A percentile compares a stretch with the other conserved stretches of the same genome.
Conservation (phyloP, 1,140 invertebrate genomes). For the Ostrea edulis region DNA sequence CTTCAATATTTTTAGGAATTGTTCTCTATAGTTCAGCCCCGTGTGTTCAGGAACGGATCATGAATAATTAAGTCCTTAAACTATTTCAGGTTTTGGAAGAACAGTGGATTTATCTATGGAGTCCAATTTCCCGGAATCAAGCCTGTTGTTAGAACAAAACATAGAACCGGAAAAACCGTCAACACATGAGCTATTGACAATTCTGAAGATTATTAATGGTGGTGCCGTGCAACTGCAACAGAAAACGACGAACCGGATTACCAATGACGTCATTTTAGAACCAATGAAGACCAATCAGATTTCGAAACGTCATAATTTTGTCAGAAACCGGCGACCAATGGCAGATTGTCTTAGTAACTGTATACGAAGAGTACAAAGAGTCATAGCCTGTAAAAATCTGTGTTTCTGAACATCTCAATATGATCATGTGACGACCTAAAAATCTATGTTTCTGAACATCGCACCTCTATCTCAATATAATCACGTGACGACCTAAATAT, state of each 20-base stretch:
- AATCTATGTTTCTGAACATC: no score
- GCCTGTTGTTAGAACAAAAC: neutral
- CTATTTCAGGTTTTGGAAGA: neutral
- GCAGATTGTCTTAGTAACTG: neutral
- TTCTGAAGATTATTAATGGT: neutral
- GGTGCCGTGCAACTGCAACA: neutral
- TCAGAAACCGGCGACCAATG: neutral
- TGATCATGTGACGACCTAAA: no score
- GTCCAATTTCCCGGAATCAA: neutral
- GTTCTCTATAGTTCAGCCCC: no score
- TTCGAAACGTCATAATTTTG: neutral
- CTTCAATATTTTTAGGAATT: no score
- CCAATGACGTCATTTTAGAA: neutral
- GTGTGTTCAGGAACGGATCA: no score
- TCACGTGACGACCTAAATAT: no score
- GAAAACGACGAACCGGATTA: neutral
- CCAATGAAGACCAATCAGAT: neutral
- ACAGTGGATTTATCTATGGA: neutral
- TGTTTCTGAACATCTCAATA: neutral
- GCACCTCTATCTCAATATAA: no score
- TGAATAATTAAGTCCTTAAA: no score
- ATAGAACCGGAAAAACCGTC: neutral
- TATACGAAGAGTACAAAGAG: neutral
- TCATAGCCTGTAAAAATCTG: slow-evolving; percentile 1
- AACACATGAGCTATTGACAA: neutral